Evolutionary conservation across 2,797 vertebrate genomes (phyloP).

Genomic region (Sebastiscus albofasciatus): DNA sequence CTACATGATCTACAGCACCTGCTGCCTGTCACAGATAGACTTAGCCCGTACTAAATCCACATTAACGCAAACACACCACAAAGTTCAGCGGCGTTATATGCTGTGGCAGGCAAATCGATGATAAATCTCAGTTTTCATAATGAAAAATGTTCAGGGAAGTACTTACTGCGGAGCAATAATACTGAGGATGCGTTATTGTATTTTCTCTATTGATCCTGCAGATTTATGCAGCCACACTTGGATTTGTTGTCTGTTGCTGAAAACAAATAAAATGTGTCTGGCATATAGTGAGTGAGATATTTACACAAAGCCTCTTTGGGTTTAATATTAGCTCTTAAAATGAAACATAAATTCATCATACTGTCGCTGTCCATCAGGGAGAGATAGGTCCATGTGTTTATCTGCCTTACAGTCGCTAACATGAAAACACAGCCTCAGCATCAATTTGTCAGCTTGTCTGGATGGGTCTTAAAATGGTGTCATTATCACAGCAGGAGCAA

Average conservation of each 20-base stretch:
- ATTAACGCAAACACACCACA: slow-evolving; percentile 36
- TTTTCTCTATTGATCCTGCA: slow-evolving; percentile 65
- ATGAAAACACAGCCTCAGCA: slow-evolving; percentile 58
- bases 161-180: slow-evolving; percentile 57
- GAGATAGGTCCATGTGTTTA: slow-evolving; percentile 28
- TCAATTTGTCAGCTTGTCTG: slow-evolving; percentile 66
- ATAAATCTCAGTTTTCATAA: slow-evolving; percentile 57
- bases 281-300: slow-evolving; percentile 25
- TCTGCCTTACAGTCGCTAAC: slow-evolving; percentile 43
- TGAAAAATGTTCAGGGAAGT: slow-evolving; percentile 64
- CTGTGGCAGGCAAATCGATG: slow-evolving; percentile 51
- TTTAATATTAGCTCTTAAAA: slow-evolving; percentile 49
- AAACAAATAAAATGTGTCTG: slow-evolving; percentile 61
- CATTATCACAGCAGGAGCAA: slow-evolving; percentile 71
- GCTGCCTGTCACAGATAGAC: slow-evolving; percentile 79
- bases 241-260: slow-evolving; percentile 49
- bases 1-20: slow-evolving; percentile 64
- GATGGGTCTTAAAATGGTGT: slow-evolving; percentile 65
- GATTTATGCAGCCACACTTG: slow-evolving; percentile 52
- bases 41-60: slow-evolving; percentile 50
- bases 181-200: slow-evolving; percentile 59
- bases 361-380: slow-evolving; percentile 23
- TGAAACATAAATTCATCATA: slow-evolving; percentile 37
- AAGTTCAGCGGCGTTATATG: slow-evolving; percentile 47
- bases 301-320: slow-evolving; percentile 19